Evolutionary conservation across 2,113 vertebrate genomes (phyloP), one percentile per base, ranked within the genome.

Genomic region (Struthio camelus): DNA sequence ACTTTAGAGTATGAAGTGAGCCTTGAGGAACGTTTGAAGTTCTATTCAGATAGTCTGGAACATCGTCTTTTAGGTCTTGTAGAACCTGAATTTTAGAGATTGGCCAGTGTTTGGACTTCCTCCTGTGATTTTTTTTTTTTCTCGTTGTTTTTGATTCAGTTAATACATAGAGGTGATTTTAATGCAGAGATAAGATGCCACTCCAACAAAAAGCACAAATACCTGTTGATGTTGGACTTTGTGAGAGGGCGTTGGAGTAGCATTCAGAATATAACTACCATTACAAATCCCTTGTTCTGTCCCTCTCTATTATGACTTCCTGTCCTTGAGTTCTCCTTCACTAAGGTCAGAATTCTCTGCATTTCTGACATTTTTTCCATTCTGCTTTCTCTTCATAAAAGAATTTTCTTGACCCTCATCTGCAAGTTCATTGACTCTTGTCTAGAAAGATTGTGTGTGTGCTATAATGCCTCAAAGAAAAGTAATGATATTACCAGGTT

Each of bases 261-360:
- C 20, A 8, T 0, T 38, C 18, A 10, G 42, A 27, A 24, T 12
- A 9, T 0, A 53, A 65, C 32, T 44, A 19, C 30, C 40, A 36
- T 34, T 56, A 11, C 11, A 67, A 62, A 67, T 46, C 10, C 7
- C 13, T 56, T 24, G 44, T 48, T 19, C 24, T 2, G 1, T 32
- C 24, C 32, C 19, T 34, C 22, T 69, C 16, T 28, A 4, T 15
- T 77, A 28, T 34, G 61, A 4, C 65, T 54, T 59, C 40, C 76
- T 32, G 6, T 6, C 22, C 27, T 56, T 54, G 32, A 10, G 65
- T 7, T 65, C 66, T 82, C 0, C 30, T 54, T 72, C 40, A 17
- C 8, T 27, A 36, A 79, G 51, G 22, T 38, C 75, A 20, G 8
- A 38, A 28, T 8, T 61, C 20, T 15, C 59, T 13, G 25, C 19